Base-by-base conservation (phyloP, 2,113 vertebrate genomes). In the Hippopotamus amphibius region DNA sequence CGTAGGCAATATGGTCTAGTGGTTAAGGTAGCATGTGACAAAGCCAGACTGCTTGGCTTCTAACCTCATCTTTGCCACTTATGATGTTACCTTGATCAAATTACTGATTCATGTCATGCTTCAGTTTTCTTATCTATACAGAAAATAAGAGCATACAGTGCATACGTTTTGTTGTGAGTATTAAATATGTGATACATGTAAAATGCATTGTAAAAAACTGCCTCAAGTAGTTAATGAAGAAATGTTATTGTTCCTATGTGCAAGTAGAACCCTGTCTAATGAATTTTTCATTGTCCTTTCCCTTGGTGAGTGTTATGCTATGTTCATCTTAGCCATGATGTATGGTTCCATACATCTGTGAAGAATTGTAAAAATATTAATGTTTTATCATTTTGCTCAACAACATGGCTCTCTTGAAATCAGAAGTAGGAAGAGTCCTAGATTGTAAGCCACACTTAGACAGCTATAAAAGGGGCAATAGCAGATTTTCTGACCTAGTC, bases 351-450 rank as follows among this genome's bases (percentile, higher is more conserved):
- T 53, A 48, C 43, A 43, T 90, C 46, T 68, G 88, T 65, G 55
- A 85, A 80, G 33, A 80, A 14, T 17, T 88, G 12, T 82, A 50
- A 59, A 93, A 94, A 71, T 77, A 77, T 43, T 72, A 55, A 61
- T 61, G 3, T 7, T 46, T 80, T 92, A 48, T 93, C 21, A 69
- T 65, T 88, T 69, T 65, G 15, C 82, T 90, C 22, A 74, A 43
- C 81, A 87, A 13, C 24, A 43, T 80, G 46, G 9, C 21, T 79
- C 41, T 87, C 95, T 95, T 69, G 57, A 96, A 85, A 30, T 94
- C 41, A 88, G 50, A 92, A 83, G 4, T 69, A 30, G 24, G 21
- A 15, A 79, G 11, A 83, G 50, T 69, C 24, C 68, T 82, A 50
- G 83, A 89, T 28, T 83, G 21, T 68, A 87, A 94, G 74, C 43